Conservation (phyloP, 2,888 invertebrate genomes). For the Dasypolia templi region DNA sequence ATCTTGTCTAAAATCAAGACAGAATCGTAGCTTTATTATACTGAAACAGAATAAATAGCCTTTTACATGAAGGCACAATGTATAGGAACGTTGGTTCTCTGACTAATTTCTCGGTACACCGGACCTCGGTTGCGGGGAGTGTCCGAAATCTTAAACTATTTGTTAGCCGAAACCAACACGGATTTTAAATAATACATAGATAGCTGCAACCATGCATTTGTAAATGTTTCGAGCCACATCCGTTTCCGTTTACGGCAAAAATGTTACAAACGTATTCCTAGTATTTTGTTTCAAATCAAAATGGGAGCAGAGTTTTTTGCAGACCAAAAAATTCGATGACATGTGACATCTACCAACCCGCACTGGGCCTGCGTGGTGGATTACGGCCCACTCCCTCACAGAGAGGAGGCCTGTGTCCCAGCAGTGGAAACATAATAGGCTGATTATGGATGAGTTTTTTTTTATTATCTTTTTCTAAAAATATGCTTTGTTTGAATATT, state of each 20-base stretch:
- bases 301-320: background rate
- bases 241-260: constrained; percentile 5
- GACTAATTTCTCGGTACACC: constrained; percentile 71
- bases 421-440: too few relatives aligned
- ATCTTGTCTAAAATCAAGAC: constrained; percentile 20
- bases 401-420: too few relatives aligned
- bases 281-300: background rate
- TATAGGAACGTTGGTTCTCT: constrained; percentile 49
- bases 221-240: constrained; percentile 7
- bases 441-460: too few relatives aligned
- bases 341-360: too few relatives aligned
- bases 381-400: too few relatives aligned
- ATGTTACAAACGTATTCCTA: constrained; percentile 1
- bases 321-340: too few relatives aligned
- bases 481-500: background rate
- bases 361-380: too few relatives aligned
- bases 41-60: constrained; percentile 19
- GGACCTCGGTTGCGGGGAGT: constrained; percentile 57
- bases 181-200: constrained; percentile 63
- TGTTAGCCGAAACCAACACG: constrained; percentile 63
- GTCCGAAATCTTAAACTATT: constrained; percentile 71
- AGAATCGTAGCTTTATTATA: background rate
- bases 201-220: constrained; percentile 36
- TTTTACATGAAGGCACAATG: constrained; percentile 26
- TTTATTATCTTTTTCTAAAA: background rate